These are phyloP conservation scores for Tetanocera ferruginea DNA, from an alignment of 2,888 invertebrate genomes.

Conservation along the genomic window DNA sequence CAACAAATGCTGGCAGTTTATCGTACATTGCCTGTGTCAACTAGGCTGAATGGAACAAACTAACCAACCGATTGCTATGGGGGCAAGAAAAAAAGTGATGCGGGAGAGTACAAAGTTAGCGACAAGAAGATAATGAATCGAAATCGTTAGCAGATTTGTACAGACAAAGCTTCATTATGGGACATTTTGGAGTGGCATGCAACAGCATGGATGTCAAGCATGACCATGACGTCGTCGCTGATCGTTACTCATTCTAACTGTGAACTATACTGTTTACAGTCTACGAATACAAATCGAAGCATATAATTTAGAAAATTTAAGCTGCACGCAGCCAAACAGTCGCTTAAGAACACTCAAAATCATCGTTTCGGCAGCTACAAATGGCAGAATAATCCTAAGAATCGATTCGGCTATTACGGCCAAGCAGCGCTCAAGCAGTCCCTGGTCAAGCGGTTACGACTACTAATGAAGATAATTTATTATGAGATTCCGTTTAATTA, in stretches of 20 bases:
- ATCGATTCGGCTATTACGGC: not conserved
- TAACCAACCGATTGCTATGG: not conserved
- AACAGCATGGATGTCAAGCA: slow-evolving; percentile 6
- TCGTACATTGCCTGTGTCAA: not conserved
- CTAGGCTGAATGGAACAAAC: not conserved
- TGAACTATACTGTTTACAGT: not conserved
- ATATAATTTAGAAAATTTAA: not conserved
- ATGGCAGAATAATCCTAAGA: not conserved
- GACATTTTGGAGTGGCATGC: slow-evolving; percentile 21
- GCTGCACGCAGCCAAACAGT: not conserved
- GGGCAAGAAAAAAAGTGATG: not conserved
- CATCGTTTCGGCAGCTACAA: too few species aligned
- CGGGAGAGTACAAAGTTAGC: slow-evolving; percentile 30
- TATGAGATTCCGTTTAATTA: slow-evolving; percentile 70
- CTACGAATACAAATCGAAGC: slow-evolving; percentile 18
- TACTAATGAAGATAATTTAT: slow-evolving; percentile 70
- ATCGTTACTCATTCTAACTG: not conserved
- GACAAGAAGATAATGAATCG: slow-evolving; percentile 17
- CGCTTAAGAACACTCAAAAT: not conserved
- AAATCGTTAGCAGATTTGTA: slow-evolving; percentile 15
- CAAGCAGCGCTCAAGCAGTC: slow-evolving; percentile 11
- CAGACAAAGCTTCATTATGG: slow-evolving; percentile 13
- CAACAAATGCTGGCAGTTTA: not conserved
- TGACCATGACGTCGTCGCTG: slow-evolving; percentile 4
- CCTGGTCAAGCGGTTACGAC: slow-evolving; percentile 52